Evolutionary conservation across 1,140 invertebrate species (phyloP), one percentile per base, ranked within the genome.

Genomic region (Drosophila obscura): DNA sequence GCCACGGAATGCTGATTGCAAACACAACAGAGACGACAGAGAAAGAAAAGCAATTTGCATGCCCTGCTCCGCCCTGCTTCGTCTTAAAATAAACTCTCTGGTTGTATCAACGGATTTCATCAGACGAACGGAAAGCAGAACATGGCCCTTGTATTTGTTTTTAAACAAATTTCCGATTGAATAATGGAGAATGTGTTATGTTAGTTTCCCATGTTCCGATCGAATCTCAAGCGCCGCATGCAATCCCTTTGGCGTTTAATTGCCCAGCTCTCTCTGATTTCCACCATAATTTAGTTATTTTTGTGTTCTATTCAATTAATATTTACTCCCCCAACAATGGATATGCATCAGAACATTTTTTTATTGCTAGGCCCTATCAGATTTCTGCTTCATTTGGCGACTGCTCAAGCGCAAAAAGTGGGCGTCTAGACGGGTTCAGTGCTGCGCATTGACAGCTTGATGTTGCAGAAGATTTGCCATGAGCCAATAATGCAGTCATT

Each of bases 81-180:
- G 43, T 72, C 68, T 72, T 72, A 61, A 61, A 72, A 72, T 72
- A 72, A 72, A 74, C 53, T 44, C 43, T 43, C 53, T 48, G 41
- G 39, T 59, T 77, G 51, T 50, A 74, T 62, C 77, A 83, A 41
- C 8, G 24, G 46, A 65, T 78, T 82, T 71, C 50, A 63, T 73
- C 57, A 59, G 58, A 85, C 51, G 31, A 35, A 48, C 41, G 59
- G 59, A 56, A 77, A 61, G 55, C 77, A 69, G 74, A 77, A 80
- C 67, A 66, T 60, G 57, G 4, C 35, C 35, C 26, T 1, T 52
- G 44, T 61, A 52, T 45, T 63, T 66, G 73, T 85, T 77, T 77
- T 85, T 71, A 74, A 73, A 73, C 73, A 68, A 68, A 61, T 77
- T 84, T 39, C 11, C 26, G 9, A 74, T 74, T 52, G 35, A 52